Percentiles rank a stretch among this genome's conserved stretches.
These are phyloP conservation scores for Umimayanthus chanpuru DNA, from an alignment of 92 coral and sea anemone genomes.

Conservation along the genomic window DNA sequence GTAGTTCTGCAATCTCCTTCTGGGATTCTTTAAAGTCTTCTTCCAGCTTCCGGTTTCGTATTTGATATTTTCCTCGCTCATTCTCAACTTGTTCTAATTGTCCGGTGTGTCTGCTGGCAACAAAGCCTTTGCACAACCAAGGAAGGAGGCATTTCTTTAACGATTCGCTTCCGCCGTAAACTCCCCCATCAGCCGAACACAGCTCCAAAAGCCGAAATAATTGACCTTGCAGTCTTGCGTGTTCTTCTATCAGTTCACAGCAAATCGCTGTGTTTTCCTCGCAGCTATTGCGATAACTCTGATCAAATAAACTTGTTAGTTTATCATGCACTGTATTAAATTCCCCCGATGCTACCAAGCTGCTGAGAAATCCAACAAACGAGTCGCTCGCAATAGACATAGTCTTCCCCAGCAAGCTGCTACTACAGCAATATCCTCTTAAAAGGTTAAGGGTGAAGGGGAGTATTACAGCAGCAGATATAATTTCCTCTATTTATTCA, in stretches of 20 bases:
- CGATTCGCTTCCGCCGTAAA: constrained; percentile 75
- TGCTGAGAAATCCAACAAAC: constrained; percentile 72
- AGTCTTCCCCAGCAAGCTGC: not conserved
- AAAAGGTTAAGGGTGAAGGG: constrained; percentile 38
- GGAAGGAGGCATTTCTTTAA: constrained; percentile 73
- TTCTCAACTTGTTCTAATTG: constrained; percentile 51
- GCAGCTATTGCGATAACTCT: constrained; percentile 78
- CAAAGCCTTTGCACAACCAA: constrained; percentile 65
- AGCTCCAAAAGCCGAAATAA: constrained; percentile 76
- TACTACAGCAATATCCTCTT: not conserved
- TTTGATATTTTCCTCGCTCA: constrained; percentile 67
- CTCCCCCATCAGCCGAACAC: constrained; percentile 76
- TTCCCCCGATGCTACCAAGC: constrained; percentile 65
- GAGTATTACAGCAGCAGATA: constrained; percentile 1
- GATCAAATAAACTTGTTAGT: constrained; percentile 64
- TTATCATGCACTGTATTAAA: constrained; percentile 65
- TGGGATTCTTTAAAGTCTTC: constrained; percentile 71
- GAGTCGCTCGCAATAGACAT: constrained; percentile 55
- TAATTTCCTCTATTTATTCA: not conserved
- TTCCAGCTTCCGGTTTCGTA: constrained; percentile 59
- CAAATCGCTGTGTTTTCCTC: constrained; percentile 78
- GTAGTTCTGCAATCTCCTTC: constrained; percentile 65
- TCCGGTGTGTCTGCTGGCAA: constrained; percentile 37
- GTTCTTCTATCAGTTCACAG: constrained; percentile 73
- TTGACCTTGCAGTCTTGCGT: constrained; percentile 77